Evolutionary conservation across 2,888 invertebrate genomes (phyloP), one percentile per base, ranked within the genome.

Genomic region (Leptopilina syphax): DNA sequence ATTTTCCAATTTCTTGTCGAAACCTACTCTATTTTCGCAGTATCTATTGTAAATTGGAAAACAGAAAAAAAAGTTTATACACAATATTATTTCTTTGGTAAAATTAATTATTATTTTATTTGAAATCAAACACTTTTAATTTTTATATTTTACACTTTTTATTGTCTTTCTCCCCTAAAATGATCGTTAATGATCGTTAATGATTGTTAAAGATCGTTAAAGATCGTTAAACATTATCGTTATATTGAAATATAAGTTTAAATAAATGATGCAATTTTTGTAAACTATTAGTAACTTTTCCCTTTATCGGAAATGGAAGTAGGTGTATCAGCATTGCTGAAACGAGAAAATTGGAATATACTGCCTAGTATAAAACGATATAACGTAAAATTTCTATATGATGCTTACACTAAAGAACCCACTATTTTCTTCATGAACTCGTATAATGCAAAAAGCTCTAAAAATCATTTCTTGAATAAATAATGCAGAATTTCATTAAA

Each of bases 211-310:
- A 18, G 34, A 34, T 34, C 34, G 34, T 34, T 34, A 34, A 27
- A 18, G 18, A 57, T 57, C n/a, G 57, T 57, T n/a, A 57, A 60
- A 18, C 60, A 60, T n/a, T 60, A 57, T 13, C 6, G n/a, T 57
- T 57, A 0, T 50, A 50, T 60, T 60, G 18, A 50, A 50, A 8
- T 50, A 63, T n/a, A 60, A 60, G 60, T 7, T 60, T 60, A 63
- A 63, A 24, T 18, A 63, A 63, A 63, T 24, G 63, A 63, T 63
- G 63, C 63, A 63, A 63, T 63, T 63, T 63, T 63, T 63, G 63
- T 63, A 63, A 63, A 63, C 63, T 18, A 63, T 63, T 63, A 63
- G 63, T 60, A 60, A 63, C 63, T 63, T 63, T 63, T 63, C 63
- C 24, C 63, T 63, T 63, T 63, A 63, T 63, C 18, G 24, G 63